Conservation (phyloP, 2,797 vertebrate species). For the Cynodonichthys magdalenae region DNA sequence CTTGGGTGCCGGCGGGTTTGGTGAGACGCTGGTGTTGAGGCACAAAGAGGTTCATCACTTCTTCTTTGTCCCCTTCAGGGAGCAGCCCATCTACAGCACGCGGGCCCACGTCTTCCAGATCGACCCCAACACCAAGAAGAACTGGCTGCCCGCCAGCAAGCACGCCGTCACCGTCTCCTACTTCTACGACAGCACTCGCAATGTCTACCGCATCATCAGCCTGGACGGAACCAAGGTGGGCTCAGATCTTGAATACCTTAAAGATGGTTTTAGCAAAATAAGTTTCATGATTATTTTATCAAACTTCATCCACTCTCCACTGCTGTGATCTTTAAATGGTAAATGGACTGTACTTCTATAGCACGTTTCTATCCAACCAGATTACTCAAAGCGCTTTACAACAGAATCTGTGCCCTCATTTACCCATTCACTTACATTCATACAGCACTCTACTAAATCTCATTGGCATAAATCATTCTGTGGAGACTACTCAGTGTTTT, state of each 20-base stretch:
- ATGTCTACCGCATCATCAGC: slow-evolving; percentile 99
- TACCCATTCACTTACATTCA: too few species aligned
- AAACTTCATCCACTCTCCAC: slow-evolving; percentile 11
- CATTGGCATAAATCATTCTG: too few species aligned
- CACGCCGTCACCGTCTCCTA: slow-evolving; percentile 98
- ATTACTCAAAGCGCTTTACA: too few species aligned
- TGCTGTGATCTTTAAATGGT: slow-evolving; percentile 35
- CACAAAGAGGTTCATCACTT: slow-evolving; percentile 83
- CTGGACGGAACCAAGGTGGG: slow-evolving; percentile 98
- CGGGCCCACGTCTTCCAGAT: slow-evolving; percentile 99
- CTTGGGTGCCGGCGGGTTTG: slow-evolving; percentile 47
- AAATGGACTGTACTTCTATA: too few species aligned
- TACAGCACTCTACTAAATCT: too few species aligned
- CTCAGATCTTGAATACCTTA: background rate
- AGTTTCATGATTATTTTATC: slow-evolving; percentile 5
- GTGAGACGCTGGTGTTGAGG: slow-evolving; percentile 71
- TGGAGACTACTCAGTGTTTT: too few species aligned
- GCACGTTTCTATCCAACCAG: too few species aligned
- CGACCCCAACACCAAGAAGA: slow-evolving; percentile 98
- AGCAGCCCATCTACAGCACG: slow-evolving; percentile 99
- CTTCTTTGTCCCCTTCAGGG: slow-evolving; percentile 87
- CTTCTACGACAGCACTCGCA: slow-evolving; percentile 98
- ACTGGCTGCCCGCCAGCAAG: slow-evolving; percentile 99
- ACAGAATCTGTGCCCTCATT: too few species aligned
- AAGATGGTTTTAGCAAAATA: slow-evolving; percentile 24